phyloP scores from a whole-genome alignment of 2,113 vertebrate genomes.

The Egretta garzetta region DNA sequence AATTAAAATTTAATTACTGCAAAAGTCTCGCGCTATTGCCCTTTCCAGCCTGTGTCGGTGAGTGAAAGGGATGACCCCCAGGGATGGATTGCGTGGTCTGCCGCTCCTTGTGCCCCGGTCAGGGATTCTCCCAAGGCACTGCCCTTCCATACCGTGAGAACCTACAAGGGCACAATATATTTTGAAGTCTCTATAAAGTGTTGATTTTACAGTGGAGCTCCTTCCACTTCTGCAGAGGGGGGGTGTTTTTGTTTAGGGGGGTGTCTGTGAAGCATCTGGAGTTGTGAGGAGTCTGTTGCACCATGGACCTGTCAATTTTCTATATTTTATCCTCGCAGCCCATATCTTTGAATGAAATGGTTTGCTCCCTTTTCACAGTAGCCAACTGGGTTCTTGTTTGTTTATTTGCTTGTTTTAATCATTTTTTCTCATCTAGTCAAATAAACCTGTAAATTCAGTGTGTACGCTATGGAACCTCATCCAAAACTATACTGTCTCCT shows the following conservation, averaged over 20 bases:
- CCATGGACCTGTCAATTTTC: neutral
- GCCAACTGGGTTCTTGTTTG: neutral
- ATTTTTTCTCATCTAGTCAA: conserved; percentile 33
- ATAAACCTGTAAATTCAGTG: conserved; percentile 20
- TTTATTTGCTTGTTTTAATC: conserved; percentile 28
- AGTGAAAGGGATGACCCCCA: neutral
- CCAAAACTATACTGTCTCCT: conserved; percentile 7
- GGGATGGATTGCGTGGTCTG: neutral
- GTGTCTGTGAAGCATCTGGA: neutral
- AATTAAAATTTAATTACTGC: conserved; percentile 35
- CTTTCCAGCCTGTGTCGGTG: neutral
- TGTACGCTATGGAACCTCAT: neutral
- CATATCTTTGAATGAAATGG: neutral
- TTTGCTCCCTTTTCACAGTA: neutral
- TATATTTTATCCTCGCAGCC: neutral
- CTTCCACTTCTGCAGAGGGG: neutral
- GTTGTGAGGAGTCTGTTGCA: neutral
- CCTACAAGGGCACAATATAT: neutral
- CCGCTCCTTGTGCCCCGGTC: rapidly evolving
- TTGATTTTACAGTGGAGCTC: neutral
- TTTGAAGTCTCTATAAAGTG: neutral
- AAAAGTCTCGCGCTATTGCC: neutral
- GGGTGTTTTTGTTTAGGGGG: neutral
- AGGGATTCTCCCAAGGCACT: neutral
- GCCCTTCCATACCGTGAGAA: neutral